Base-by-base conservation (phyloP, 2,888 invertebrate genomes). In the Macrosiphum euphorbiae region DNA sequence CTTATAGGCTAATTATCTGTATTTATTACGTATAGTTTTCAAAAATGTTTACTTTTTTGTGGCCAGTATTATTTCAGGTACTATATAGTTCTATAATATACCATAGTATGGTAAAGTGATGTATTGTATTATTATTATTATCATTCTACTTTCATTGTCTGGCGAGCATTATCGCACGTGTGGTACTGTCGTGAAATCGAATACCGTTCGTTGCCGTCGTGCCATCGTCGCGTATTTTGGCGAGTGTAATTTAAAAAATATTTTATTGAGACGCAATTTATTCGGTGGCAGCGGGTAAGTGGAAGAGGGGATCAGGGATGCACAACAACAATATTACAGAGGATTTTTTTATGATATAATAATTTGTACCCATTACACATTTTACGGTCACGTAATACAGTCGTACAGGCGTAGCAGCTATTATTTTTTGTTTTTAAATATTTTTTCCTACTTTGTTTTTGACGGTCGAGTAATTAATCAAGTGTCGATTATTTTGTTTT, bases 401-500 rank as follows among this genome's bases (percentile, higher is more conserved):
- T 44, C 35, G 35, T 8, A 35, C 78, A 35, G 78, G 20, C 78
- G 35, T 7, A 20, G 20, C 35, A 8, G 2, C 20, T 20, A 78
- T 78, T 20, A 78, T 78, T 78, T 78, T 35, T 8, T 78, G 78
- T 35, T 78, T 78, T 20, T 20, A 35, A 78, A 8, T 8, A 20
- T 78, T 20, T 8, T 20, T 20, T 78, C 35, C 4, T 20, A 78
- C 35, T 35, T 78, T 41, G 35, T 78, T 35, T 78, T 78, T 20
- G 8, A 35, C 78, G 35, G 8, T 26, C 26, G 26, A 58, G 58
- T 20, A 35, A 78, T 78, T 78, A 78, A 78, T 78, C 78, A 35
- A 35, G 35, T 78, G 78, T 78, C 78, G 78, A 78, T 78, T 78
- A 35, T 78, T 35, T 78, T 78, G 78, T 78, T 78, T 78, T 78